These are phyloP conservation scores for Pseudomugil gertrudae DNA, from an alignment of 2,797 vertebrate genomes.

Conservation along the genomic window DNA sequence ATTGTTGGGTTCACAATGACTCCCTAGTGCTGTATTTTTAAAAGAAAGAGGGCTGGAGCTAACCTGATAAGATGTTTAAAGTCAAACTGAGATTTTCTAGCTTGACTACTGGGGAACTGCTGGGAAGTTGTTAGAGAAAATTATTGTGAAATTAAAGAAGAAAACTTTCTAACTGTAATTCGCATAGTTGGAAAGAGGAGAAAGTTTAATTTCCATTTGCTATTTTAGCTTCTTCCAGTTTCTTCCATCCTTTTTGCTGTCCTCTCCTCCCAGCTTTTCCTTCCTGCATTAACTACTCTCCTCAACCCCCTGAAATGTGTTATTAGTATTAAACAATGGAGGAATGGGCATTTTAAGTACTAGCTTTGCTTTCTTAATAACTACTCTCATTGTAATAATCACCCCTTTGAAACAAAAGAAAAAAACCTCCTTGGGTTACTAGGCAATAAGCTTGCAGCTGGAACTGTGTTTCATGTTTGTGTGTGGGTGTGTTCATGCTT, in stretches of 20 bases:
- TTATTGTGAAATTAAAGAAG: slow-evolving; percentile 20
- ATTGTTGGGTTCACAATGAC: slow-evolving; percentile 23
- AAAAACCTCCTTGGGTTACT: slow-evolving; percentile 56
- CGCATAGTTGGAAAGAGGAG: slow-evolving; percentile 25
- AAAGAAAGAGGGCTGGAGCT: background rate
- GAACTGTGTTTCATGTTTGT: slow-evolving; percentile 26
- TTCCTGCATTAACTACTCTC: slow-evolving; percentile 66
- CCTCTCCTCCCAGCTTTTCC: slow-evolving; percentile 51
- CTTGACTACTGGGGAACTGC: background rate
- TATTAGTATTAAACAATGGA: slow-evolving; percentile 77
- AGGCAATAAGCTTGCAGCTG: slow-evolving; percentile 70
- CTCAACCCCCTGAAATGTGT: slow-evolving; percentile 69
- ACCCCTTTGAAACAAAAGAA: slow-evolving; percentile 61
- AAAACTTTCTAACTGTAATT: slow-evolving; percentile 29
- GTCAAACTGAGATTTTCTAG: background rate
- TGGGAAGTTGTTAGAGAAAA: slow-evolving; percentile 15
- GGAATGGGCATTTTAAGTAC: slow-evolving; percentile 69
- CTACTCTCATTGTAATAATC: slow-evolving; percentile 72
- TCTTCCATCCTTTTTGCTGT: slow-evolving; percentile 26
- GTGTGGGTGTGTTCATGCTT: slow-evolving; percentile 33
- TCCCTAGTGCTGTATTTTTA: slow-evolving; percentile 20
- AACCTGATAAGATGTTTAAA: background rate
- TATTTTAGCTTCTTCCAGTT: slow-evolving; percentile 56
- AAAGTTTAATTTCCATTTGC: slow-evolving; percentile 41
- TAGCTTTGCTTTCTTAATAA: slow-evolving; percentile 76